Evolutionary conservation across 1,140 invertebrate species (phyloP), one percentile per base, ranked within the genome.

Genomic region (Ericerus pela): DNA sequence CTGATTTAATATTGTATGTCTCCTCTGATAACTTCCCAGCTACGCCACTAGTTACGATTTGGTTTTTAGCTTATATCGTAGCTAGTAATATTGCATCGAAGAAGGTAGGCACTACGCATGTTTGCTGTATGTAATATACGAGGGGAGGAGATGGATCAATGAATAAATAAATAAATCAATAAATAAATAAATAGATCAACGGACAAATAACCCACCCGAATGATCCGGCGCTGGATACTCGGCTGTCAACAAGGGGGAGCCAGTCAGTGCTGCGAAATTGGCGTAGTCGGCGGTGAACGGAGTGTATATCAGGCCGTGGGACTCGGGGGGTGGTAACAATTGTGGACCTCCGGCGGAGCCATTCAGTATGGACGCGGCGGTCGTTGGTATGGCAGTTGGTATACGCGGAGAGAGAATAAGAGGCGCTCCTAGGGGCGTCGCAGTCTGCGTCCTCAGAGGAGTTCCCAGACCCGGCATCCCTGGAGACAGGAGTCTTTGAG

Each of bases 161-260:
- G n/a, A n/a, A n/a, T n/a, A n/a, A n/a, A n/a, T n/a, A n/a, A n/a
- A n/a, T n/a, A n/a, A n/a, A n/a, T n/a, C n/a, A n/a, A n/a, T n/a
- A n/a, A n/a, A n/a, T n/a, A n/a, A n/a, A n/a, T n/a, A n/a, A 33
- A 8, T n/a, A 33, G n/a, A 22, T 47, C 60, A 65, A 72, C 82
- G 83, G 76, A 83, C 83, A 79, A 86, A 87, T 71, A 88, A 92
- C 88, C 87, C 88, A 92, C 88, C 88, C 79, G 86, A 84, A 80
- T 89, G 85, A 76, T 92, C 86, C 56, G 80, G 76, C 65, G 79
- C 74, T 63, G 79, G 76, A 62, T 85, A 79, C 75, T 90, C 90
- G 68, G 88, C 87, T 63, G 85, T 82, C 64, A 89, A 78, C 61
- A 91, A 76, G 55, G 87, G 85, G 53, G 85, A 82, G 28, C 81